Percentiles rank a stretch among this genome's conserved stretches.
Conservation (phyloP, 2,797 vertebrate species). For the Simalia tracyae region DNA sequence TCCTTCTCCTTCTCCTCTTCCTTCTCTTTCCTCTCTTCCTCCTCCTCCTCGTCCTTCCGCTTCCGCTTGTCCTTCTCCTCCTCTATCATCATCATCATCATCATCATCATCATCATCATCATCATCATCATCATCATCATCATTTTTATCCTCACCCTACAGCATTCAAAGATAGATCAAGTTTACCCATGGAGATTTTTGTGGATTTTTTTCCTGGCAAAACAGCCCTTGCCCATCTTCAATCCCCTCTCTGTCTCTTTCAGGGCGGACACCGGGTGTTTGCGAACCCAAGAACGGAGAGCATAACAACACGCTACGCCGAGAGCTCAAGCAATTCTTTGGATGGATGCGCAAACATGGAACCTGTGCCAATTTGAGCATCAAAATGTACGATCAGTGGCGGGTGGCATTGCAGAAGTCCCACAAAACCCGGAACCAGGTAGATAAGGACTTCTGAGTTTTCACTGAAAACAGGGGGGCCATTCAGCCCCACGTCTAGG, state of each 20-base stretch:
- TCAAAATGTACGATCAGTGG: constrained; percentile 99
- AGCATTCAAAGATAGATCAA: neutral
- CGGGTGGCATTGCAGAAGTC: constrained; percentile 97
- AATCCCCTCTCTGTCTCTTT: rapidly evolving
- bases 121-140: too few species aligned
- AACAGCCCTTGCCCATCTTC: neutral
- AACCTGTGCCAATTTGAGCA: constrained; percentile 91
- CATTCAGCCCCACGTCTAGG: neutral
- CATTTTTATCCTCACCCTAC: too few species aligned
- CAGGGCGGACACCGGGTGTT: constrained; percentile 79
- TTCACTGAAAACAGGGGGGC: constrained; percentile 1
- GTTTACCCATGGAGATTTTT: neutral
- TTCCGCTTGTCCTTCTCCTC: neutral
- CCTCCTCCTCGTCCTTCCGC: neutral
- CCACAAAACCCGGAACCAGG: constrained; percentile 97
- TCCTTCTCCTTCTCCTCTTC: too few species aligned
- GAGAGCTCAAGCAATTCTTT: constrained; percentile 98
- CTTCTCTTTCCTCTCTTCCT: neutral
- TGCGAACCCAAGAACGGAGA: constrained; percentile 80
- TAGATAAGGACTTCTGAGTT: constrained; percentile 77
- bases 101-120: too few species aligned
- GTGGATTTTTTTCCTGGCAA: rapidly evolving
- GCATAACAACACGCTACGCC: constrained; percentile 91
- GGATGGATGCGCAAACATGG: constrained; percentile 94
- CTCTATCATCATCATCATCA: neutral